Conservation (phyloP, 2,888 invertebrate species). For the Andricus curvator region DNA sequence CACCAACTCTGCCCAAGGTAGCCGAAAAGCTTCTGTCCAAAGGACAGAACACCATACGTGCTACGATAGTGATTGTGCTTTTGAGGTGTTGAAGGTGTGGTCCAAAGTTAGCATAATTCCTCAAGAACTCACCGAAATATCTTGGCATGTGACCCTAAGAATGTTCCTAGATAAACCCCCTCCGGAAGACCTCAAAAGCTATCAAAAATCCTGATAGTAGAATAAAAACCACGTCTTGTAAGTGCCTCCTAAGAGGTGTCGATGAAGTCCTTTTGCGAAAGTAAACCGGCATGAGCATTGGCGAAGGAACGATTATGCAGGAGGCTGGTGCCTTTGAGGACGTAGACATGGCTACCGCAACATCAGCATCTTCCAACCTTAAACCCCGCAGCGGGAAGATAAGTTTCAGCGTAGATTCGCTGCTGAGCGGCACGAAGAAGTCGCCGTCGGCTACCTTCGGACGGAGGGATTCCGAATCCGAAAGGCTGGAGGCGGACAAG, state of each 20-base stretch:
- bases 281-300: conserved; percentile 59
- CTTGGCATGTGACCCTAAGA: not conserved
- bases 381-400: conserved; percentile 81
- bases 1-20: conserved; percentile 3
- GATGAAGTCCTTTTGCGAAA: conserved; percentile 28
- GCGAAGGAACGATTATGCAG: conserved; percentile 65
- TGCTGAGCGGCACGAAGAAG: conserved; percentile 79
- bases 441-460: conserved; percentile 51
- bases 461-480: conserved; percentile 44
- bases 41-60: not conserved
- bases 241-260: not conserved
- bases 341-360: conserved; percentile 56
- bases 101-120: not conserved
- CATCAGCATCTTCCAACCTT: conserved; percentile 72
- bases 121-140: no score
- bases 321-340: conserved; percentile 62
- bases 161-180: not conserved
- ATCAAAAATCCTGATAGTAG: conserved; percentile 6
- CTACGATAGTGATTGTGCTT: conserved; percentile 10
- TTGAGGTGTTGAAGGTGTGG: not conserved
- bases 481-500: conserved; percentile 65
- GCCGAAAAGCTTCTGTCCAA: not conserved
- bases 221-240: not conserved
- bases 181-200: not conserved
- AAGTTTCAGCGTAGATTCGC: conserved; percentile 87